Conservation (phyloP, 2,888 invertebrate genomes). For the Eilema depressum region DNA sequence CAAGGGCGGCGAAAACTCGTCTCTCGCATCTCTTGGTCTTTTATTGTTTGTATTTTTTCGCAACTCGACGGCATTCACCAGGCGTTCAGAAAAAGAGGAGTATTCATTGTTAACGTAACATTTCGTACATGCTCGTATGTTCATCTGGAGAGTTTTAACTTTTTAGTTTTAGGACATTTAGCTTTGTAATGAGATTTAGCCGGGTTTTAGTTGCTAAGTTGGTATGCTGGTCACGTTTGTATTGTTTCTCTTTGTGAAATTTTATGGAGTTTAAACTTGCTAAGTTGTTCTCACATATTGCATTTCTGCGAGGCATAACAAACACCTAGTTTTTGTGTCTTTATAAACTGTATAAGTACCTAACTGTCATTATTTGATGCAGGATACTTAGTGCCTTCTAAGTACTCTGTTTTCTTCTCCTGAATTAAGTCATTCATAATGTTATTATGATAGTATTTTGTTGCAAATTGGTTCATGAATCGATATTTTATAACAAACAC, state of each 20-base stretch:
- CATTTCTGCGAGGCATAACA: neutral
- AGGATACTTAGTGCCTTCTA: too few species aligned
- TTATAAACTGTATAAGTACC: neutral
- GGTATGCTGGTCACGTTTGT: constrained; percentile 16
- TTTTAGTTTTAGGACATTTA: constrained; percentile 41
- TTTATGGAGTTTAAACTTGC: constrained; percentile 6
- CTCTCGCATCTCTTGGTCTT: constrained; percentile 64
- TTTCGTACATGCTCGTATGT: constrained; percentile 56
- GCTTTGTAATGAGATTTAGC: constrained; percentile 41
- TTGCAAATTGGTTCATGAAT: neutral
- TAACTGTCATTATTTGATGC: too few species aligned
- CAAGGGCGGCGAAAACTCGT: constrained; percentile 71
- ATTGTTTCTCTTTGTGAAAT: constrained; percentile 1
- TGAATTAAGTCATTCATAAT: too few species aligned
- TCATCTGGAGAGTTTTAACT: constrained; percentile 44
- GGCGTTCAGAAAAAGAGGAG: constrained; percentile 63
- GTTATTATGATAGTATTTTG: neutral
- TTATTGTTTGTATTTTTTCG: constrained; percentile 77
- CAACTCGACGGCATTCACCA: constrained; percentile 65
- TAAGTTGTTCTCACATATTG: neutral
- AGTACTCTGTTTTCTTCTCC: too few species aligned
- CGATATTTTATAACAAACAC: neutral
- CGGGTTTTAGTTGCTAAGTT: constrained; percentile 23
- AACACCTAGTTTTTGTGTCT: neutral
- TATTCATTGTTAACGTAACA: constrained; percentile 73